Evolutionary conservation across 2,797 vertebrate genomes (phyloP).

Genomic region (Erethizon dorsatum): DNA sequence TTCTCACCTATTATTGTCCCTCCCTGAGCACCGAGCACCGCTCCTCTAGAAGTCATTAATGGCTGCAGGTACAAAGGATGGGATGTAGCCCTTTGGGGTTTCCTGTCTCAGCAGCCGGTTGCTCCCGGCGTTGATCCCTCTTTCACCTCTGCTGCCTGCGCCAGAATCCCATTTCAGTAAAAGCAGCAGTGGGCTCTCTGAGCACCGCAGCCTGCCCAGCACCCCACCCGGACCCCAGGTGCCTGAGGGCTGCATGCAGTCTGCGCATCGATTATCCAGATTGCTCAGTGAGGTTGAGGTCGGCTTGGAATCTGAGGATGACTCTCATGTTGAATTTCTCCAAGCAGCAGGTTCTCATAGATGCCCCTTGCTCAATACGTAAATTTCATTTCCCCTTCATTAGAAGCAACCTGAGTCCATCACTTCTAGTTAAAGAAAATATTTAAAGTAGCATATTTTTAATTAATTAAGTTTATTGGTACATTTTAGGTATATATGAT

Average conservation of each 20-base stretch:
- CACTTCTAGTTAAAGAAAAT: constrained; percentile 46
- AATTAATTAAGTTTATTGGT: neutral
- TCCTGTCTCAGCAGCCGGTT: constrained; percentile 43
- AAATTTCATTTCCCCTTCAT: constrained; percentile 2
- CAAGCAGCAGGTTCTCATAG: neutral
- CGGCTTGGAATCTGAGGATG: neutral
- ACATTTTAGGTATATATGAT: neutral
- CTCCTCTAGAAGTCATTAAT: constrained; percentile 37
- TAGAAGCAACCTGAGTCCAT: neutral
- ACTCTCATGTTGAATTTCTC: neutral
- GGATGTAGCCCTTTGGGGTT: constrained; percentile 48
- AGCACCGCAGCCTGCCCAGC: neutral
- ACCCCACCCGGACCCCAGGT: neutral
- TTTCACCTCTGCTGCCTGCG: rapidly evolving
- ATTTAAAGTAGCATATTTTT: neutral
- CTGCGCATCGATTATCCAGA: neutral
- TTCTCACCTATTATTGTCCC: constrained; percentile 53
- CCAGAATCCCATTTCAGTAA: constrained; percentile 37
- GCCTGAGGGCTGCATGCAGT: neutral
- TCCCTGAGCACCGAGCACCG: neutral
- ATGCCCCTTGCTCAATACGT: neutral
- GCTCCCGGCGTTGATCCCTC: neutral
- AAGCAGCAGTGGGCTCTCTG: neutral
- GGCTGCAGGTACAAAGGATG: neutral
- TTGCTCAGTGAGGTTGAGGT: constrained; percentile 9